These are phyloP conservation scores for Erannis defoliaria DNA, from an alignment of 2,888 invertebrate genomes.

Conservation along the genomic window DNA sequence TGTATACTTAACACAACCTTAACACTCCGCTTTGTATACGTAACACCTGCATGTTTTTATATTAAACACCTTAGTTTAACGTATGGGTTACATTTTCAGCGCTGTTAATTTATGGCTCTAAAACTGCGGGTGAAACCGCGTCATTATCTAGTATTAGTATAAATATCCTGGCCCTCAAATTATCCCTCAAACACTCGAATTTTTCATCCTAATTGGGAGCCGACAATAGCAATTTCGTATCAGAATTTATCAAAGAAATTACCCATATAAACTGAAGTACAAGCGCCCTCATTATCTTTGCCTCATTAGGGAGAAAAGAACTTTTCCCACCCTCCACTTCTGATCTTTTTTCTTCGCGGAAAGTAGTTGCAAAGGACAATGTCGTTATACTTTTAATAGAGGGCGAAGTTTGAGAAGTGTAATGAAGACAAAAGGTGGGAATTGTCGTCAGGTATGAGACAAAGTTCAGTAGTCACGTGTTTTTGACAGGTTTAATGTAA, in stretches of 20 bases:
- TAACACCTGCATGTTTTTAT: too few relatives aligned
- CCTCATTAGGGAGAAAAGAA: constrained; percentile 24
- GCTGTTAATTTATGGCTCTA: neutral
- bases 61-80: too few relatives aligned
- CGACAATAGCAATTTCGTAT: constrained; percentile 26
- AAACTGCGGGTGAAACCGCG: neutral
- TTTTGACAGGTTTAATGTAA: neutral
- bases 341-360: constrained; percentile 22
- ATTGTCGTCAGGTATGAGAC: constrained; percentile 7
- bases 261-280: constrained; percentile 28
- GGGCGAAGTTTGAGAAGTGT: constrained; percentile 22
- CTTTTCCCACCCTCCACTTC: constrained; percentile 17
- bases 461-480: neutral
- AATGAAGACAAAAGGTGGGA: constrained; percentile 19
- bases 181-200: constrained; percentile 19
- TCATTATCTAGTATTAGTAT: neutral
- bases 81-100: neutral
- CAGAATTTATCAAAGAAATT: constrained; percentile 38
- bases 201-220: constrained; percentile 30
- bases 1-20: too few relatives aligned
- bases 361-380: constrained; percentile 31
- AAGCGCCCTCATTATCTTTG: constrained; percentile 28
- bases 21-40: too few relatives aligned
- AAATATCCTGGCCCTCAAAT: constrained; percentile 11
- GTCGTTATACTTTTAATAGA: constrained; percentile 27